phyloP scores from a whole-genome alignment of 2,113 vertebrate species.

The Trichechus manatus region DNA sequence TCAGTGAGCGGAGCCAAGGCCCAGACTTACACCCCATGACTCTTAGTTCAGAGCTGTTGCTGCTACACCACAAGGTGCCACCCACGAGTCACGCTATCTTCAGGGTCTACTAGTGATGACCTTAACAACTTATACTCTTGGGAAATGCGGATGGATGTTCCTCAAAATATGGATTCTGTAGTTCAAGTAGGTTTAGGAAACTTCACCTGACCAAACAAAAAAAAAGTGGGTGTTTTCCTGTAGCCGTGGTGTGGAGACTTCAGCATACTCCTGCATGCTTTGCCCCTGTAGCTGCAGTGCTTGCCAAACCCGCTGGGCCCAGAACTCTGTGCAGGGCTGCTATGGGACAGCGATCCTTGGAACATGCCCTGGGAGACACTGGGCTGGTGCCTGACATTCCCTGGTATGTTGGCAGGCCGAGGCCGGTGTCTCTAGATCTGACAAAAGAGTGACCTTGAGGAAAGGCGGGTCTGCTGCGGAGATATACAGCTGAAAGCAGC shows the following conservation, averaged over 20 bases:
- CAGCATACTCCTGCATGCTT: neutral
- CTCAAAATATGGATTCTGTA: neutral
- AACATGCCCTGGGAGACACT: neutral
- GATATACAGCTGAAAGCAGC: neutral
- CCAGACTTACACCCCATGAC: too few relatives aligned
- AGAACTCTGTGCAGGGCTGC: neutral
- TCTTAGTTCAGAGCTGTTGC: neutral
- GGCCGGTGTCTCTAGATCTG: neutral
- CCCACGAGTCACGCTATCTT: neutral
- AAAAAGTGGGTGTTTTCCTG: neutral
- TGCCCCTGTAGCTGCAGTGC: neutral
- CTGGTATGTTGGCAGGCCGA: neutral
- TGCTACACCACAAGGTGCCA: neutral
- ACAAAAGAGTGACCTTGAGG: neutral
- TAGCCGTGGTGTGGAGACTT: rapidly evolving
- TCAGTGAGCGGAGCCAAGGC: neutral
- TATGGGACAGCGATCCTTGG: neutral
- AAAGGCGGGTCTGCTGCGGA: neutral
- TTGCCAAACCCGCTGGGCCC: neutral
- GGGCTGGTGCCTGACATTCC: neutral
- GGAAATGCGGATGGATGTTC: rapidly evolving
- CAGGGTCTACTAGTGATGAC: too few relatives aligned
- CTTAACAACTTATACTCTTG: neutral
- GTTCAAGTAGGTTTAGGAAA: neutral
- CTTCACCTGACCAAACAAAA: neutral